A percentile compares a stretch with the other conserved stretches of the same genome.
phyloP scores from a whole-genome alignment of 2,113 vertebrate genomes.

The Osmerus eperlanus region DNA sequence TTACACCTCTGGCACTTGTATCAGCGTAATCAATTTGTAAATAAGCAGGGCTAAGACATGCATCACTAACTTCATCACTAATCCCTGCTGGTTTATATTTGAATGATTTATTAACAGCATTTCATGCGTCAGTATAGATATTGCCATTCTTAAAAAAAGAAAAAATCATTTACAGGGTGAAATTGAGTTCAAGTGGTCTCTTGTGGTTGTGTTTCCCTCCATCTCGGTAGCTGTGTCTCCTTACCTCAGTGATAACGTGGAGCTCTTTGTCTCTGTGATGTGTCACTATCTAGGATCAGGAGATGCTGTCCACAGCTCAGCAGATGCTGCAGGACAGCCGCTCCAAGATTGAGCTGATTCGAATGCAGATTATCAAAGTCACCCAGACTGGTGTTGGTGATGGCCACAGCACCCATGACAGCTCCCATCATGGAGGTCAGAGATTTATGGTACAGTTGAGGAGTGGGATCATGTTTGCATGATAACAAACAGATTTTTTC shows the following conservation, averaged over 20 bases:
- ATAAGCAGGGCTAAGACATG: conserved; percentile 1
- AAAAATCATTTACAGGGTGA: background rate
- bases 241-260: background rate
- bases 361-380: conserved; percentile 69
- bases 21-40: background rate
- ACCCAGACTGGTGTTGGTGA: conserved; percentile 53
- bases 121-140: background rate
- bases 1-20: conserved; percentile 13
- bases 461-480: background rate
- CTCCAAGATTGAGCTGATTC: conserved; percentile 70
- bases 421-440: conserved; percentile 51
- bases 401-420: conserved; percentile 26
- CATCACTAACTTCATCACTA: background rate
- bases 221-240: conserved; percentile 15
- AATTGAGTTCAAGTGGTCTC: background rate
- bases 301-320: conserved; percentile 70
- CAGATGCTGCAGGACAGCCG: conserved; percentile 73
- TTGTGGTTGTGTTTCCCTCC: conserved; percentile 1
- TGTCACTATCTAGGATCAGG: conserved; percentile 57
- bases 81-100: background rate
- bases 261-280: conserved; percentile 13
- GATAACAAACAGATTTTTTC: background rate
- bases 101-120: background rate
- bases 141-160: background rate
- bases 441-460: background rate